Conservation (phyloP, 2,113 vertebrate species). For the Xiphophorus couchianus region DNA sequence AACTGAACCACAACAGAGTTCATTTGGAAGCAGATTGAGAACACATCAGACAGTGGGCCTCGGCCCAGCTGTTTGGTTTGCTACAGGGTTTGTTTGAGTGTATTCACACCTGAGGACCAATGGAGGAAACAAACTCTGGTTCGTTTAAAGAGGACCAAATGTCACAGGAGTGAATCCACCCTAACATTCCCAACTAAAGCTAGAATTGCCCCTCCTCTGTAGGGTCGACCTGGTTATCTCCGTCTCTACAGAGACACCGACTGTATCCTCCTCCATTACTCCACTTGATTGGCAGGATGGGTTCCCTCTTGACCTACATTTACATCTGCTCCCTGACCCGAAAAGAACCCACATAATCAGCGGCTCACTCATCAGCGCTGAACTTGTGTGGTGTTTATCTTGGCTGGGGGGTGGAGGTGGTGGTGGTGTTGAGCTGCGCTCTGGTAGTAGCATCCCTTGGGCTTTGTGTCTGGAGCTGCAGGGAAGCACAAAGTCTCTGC, state of each 20-base stretch:
- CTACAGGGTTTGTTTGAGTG: too few relatives aligned
- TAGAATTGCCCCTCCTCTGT: conserved; percentile 27
- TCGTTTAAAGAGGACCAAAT: too few relatives aligned
- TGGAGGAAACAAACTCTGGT: too few relatives aligned
- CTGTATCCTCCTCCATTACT: conserved; percentile 29
- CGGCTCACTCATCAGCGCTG: conserved; percentile 27
- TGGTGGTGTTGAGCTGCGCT: conserved; percentile 34
- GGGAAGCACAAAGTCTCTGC: conserved; percentile 50
- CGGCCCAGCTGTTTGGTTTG: too few relatives aligned
- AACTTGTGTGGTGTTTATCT: conserved; percentile 58
- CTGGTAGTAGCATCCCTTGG: conserved; percentile 58
- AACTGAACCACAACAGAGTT: too few relatives aligned
- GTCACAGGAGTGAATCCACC: too few relatives aligned
- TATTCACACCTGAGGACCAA: too few relatives aligned
- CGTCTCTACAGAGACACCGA: conserved; percentile 43
- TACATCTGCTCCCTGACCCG: conserved; percentile 80
- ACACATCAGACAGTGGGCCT: too few relatives aligned
- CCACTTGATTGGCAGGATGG: conserved; percentile 76
- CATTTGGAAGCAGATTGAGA: too few relatives aligned
- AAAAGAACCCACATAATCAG: conserved; percentile 72
- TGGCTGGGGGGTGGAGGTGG: conserved; percentile 23
- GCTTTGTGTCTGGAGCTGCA: conserved; percentile 68
- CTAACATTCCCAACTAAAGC: conserved; percentile 60
- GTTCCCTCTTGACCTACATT: conserved; percentile 79
- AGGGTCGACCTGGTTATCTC: conserved; percentile 40